Evolutionary conservation across 1,140 invertebrate genomes (phyloP).

Genomic region (Agrypnia vestita): DNA sequence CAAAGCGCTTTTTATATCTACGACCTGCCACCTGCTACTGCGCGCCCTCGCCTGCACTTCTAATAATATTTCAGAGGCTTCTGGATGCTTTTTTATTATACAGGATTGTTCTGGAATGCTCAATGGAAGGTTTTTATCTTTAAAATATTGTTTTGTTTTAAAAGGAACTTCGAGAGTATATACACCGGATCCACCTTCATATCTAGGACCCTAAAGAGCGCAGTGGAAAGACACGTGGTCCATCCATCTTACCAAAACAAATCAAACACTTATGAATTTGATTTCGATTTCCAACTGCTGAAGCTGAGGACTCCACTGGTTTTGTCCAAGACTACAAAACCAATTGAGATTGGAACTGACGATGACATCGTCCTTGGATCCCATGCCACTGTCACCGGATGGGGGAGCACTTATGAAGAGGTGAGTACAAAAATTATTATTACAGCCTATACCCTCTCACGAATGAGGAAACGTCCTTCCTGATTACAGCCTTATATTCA

Average conservation of each 20-base stretch:
- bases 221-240: slow-evolving; percentile 34
- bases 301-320: slow-evolving; percentile 35
- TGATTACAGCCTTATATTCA: too few species aligned
- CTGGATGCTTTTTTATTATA: too few species aligned
- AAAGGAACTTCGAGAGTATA: neutral
- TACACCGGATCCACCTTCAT: slow-evolving; percentile 18
- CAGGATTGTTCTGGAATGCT: too few species aligned
- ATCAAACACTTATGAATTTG: neutral
- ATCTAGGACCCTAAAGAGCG: neutral
- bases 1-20: too few species aligned
- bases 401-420: slow-evolving; percentile 37
- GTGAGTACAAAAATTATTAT: slow-evolving; percentile 8
- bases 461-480: too few species aligned
- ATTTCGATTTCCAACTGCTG: slow-evolving; percentile 52
- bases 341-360: slow-evolving; percentile 34
- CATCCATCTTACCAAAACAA: slow-evolving; percentile 33
- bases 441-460: too few species aligned
- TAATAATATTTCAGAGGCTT: too few species aligned
- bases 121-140: too few species aligned
- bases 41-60: too few species aligned
- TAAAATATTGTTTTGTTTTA: neutral
- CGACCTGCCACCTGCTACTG: too few species aligned
- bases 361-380: slow-evolving; percentile 26
- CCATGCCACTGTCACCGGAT: slow-evolving; percentile 42
- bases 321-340: slow-evolving; percentile 22